Evolutionary conservation across 2,113 vertebrate species (phyloP).

Genomic region (Otolemur garnettii): DNA sequence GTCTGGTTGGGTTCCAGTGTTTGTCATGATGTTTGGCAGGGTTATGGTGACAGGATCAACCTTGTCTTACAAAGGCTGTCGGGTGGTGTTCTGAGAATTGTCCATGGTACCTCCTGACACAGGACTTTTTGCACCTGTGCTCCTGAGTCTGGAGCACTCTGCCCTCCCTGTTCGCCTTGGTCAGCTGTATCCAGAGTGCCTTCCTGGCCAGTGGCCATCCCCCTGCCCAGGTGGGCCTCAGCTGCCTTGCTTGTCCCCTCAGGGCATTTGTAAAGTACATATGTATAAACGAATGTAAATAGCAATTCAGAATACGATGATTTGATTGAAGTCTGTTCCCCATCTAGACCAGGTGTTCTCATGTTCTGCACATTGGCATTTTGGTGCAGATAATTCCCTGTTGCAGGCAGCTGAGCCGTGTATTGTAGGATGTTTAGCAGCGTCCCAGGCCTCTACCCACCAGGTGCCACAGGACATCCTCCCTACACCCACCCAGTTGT

Average conservation of each 20-base stretch:
- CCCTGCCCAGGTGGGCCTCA: not conserved
- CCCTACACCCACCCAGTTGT: not conserved
- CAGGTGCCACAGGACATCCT: not conserved
- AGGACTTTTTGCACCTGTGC: not conserved
- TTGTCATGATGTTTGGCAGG: not conserved
- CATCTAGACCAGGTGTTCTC: no score
- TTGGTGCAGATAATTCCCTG: fast-evolving
- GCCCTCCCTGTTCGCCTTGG: fast-evolving
- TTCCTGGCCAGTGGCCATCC: no score
- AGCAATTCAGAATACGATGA: not conserved
- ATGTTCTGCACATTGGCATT: not conserved
- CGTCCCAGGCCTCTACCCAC: not conserved
- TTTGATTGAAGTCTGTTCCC: not conserved
- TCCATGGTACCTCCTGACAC: not conserved
- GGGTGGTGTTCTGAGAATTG: not conserved
- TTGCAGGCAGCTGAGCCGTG: not conserved
- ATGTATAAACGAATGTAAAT: not conserved
- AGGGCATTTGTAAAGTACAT: not conserved
- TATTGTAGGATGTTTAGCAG: not conserved
- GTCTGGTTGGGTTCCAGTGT: not conserved
- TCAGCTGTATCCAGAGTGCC: fast-evolving
- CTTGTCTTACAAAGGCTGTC: not conserved
- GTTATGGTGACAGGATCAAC: no score
- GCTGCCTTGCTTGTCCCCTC: not conserved
- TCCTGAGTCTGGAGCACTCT: not conserved